Percentiles rank a stretch among this genome's conserved stretches.
Conservation (phyloP, 2,888 invertebrate species). For the Drosophila lacicola region DNA sequence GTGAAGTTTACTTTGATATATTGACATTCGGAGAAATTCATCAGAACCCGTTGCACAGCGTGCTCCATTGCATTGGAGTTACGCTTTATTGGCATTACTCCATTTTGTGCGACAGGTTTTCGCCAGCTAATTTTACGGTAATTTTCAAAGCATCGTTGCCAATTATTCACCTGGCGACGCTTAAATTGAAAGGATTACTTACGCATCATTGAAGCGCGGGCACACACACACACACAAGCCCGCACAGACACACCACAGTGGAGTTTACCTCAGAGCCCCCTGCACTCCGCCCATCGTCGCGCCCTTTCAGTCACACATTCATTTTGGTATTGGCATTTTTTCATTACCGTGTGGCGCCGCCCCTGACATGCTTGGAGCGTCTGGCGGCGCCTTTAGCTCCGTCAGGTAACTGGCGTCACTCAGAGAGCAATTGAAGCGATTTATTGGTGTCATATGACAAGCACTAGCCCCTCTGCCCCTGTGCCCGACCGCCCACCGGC, state of each 20-base stretch:
- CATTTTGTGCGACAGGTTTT: slow-evolving; percentile 37
- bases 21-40: not conserved
- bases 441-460: slow-evolving; percentile 81
- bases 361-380: slow-evolving; percentile 52
- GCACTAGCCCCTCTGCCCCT: slow-evolving; percentile 42
- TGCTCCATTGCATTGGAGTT: not conserved
- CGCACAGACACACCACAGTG: slow-evolving; percentile 11
- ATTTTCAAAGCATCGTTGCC: slow-evolving; percentile 76
- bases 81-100: slow-evolving; percentile 12
- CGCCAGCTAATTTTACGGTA: slow-evolving; percentile 78
- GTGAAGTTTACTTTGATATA: not conserved
- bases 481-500: not conserved
- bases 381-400: slow-evolving; percentile 11
- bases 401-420: slow-evolving; percentile 64
- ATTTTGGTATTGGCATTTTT: slow-evolving; percentile 78
- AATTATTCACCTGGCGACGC: slow-evolving; percentile 75
- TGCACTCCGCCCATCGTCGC: not conserved
- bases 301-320: slow-evolving; percentile 56
- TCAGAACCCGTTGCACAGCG: not conserved
- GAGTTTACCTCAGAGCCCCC: slow-evolving; percentile 15
- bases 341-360: slow-evolving; percentile 58
- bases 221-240: slow-evolving; percentile 42
- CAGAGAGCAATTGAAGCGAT: slow-evolving; percentile 81
- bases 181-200: slow-evolving; percentile 79
- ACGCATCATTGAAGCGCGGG: slow-evolving; percentile 65